Base-by-base conservation (phyloP, 2,888 invertebrate species). In the Brenthis daphne region DNA sequence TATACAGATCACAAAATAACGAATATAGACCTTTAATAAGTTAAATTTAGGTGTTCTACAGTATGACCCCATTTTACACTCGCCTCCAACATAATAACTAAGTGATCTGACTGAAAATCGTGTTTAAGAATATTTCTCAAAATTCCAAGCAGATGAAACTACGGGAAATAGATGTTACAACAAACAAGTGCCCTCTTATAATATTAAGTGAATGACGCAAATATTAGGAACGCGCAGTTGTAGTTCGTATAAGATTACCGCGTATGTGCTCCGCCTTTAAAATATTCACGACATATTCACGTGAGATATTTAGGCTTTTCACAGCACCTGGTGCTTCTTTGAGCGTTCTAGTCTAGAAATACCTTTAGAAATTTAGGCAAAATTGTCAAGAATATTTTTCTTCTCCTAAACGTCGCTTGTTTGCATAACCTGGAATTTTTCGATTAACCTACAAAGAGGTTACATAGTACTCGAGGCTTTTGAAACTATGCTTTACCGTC, bases 301-400 rank as follows among this genome's bases (percentile, higher is more conserved):
- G 57, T 58, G 57, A 72, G 70, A 65, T 70, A 72, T 72, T 72
- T 70, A 65, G 70, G 70, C 66, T 70, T 72, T 72, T 68, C 68
- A 66, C 43, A 70, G 61, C 70, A 66, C 64, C 70, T 66, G 67
- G 61, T 61, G 58, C 70, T 70, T 70, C 67, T 69, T 70, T 64
- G 66, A 70, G 60, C 68, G 64, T 65, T 68, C 57, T 53, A 71
- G 66, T 37, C 65, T 69, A 14, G 63, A 65, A 65, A 68, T 70
- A 54, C 51, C 66, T 72, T 57, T 60, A 64, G 63, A 68, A 72
- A 70, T 68, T 70, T 70, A 53, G 50, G 33, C 20, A n/a, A 61
- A 67, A 56, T 68, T 65, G 68, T 57, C 60, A 68, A 64, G 64
- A 68, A 72, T 64, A 70, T 65, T 67, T 68, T 72, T 67, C 60